Evolutionary conservation across 2,113 vertebrate genomes (phyloP), one percentile per base, ranked within the genome.

Genomic region (Brachirus orientalis): DNA sequence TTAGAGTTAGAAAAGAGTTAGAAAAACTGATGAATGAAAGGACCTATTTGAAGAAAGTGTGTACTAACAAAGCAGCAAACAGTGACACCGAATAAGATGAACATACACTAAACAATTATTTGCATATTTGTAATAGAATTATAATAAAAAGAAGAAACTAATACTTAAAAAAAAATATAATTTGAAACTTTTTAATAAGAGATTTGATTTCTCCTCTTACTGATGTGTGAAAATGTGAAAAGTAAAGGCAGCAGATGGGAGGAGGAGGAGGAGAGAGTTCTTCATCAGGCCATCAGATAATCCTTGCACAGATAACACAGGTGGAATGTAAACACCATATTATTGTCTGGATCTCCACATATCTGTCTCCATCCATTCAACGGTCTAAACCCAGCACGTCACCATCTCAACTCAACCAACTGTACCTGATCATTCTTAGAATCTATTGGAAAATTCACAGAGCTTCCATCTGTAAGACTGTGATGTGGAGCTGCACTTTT

Each of bases 311-410:
- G 72, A 86, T 79, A 72, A 78, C 52, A 63, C 28, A 0, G 80
- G 63, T 56, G 82, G 86, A 88, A 90, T 75, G 75, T 83, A 82
- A 83, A 87, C 82, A 84, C 20, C 41, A 19, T 53, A 62, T 80
- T 72, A 72, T 62, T 46, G 80, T 83, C 88, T 82, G 80, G 55
- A 76, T 73, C 75, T 38, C 8, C 14, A n/a, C 51, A 2, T 69
- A 85, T 80, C 69, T 76, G 73, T 65, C 80, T 79, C 20, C 65
- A 51, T 78, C 72, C 41, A 18, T 54, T 50, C 63, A 43, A 7
- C 51, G n/a, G 19, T 16, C 64, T 41, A 4, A 44, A 64, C n/a
- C n/a, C n/a, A n/a, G n/a, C 38, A 40, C 63, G n/a, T 14, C 3
- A 5, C 48, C 63, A 22, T 19, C 71, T 38, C 12, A 2, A 18